phyloP scores from a whole-genome alignment of 23 tunicate genomes.

The Phallusia fumigata region DNA sequence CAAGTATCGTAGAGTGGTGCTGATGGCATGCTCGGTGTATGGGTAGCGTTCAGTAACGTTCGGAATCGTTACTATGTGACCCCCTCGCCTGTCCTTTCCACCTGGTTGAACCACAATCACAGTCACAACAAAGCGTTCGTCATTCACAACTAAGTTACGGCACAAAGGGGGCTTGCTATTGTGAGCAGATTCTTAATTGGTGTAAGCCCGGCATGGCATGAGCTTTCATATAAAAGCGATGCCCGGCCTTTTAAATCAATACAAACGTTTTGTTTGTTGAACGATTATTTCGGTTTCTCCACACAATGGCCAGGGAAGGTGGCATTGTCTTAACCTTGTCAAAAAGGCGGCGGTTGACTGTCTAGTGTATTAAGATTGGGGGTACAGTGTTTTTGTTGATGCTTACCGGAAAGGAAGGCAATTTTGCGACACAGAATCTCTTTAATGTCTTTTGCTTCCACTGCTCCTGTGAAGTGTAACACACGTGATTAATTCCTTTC shows the following conservation, averaged over 20 bases:
- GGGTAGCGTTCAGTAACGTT: conserved; percentile 56
- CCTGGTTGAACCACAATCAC: conserved; percentile 35
- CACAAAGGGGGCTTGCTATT: too few relatives aligned
- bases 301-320: not conserved
- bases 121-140: conserved; percentile 5
- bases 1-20: conserved; percentile 62
- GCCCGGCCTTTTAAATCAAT: conserved; percentile 3
- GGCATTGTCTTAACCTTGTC: not conserved
- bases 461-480: conserved; percentile 27
- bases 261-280: not conserved
- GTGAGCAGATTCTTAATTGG: too few relatives aligned
- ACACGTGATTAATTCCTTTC: too few relatives aligned
- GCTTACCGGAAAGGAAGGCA: conserved; percentile 70
- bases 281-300: conserved; percentile 1
- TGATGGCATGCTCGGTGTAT: conserved; percentile 54
- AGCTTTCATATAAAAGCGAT: not conserved
- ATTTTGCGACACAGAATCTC: conserved; percentile 58
- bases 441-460: conserved; percentile 67
- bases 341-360: not conserved
- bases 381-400: too few relatives aligned
- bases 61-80: conserved; percentile 68
- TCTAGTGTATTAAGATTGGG: too few relatives aligned
- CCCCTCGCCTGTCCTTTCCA: conserved; percentile 72
- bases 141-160: not conserved
- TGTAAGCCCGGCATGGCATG: not conserved